A percentile compares a stretch with the other conserved stretches of the same genome.
phyloP scores from a whole-genome alignment of 2,797 vertebrate genomes.

The Macropus fuliginosus region DNA sequence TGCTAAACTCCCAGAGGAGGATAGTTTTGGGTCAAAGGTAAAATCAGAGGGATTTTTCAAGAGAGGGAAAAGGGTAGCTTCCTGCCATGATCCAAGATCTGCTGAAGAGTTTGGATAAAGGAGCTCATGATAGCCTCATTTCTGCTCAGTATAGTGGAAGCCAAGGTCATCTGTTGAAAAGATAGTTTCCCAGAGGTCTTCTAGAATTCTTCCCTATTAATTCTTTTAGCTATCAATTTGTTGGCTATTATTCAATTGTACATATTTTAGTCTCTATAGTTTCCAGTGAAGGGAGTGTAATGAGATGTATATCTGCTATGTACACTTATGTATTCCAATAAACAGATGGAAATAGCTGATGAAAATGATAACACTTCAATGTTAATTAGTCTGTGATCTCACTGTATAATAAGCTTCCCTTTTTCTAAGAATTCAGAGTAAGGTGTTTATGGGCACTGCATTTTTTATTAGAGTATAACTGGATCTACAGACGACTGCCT shows the following conservation, averaged over 20 bases:
- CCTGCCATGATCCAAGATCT: background rate
- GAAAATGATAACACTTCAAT: conserved; percentile 73
- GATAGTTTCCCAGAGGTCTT: background rate
- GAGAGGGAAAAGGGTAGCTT: background rate
- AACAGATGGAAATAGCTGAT: conserved; percentile 75
- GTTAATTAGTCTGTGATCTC: conserved; percentile 79
- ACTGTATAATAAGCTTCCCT: conserved; percentile 69
- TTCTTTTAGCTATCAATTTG: background rate
- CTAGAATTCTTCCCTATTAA: background rate
- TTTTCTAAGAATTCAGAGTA: conserved; percentile 70
- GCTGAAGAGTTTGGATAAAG: background rate
- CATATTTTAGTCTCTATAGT: background rate
- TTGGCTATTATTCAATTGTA: background rate
- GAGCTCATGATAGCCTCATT: background rate
- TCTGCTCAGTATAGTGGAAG: background rate
- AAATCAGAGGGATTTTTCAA: background rate
- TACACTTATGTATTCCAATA: conserved; percentile 27
- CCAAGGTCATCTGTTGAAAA: background rate
- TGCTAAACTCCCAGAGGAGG: background rate
- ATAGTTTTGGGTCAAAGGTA: background rate
- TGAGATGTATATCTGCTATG: background rate
- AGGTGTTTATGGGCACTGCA: conserved; percentile 72
- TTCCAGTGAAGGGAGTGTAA: background rate
- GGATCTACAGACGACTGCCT: conserved; percentile 63
- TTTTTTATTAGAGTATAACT: conserved; percentile 78